These are phyloP conservation scores for Ornithoptera priamus DNA, from an alignment of 2,888 invertebrate genomes.

Conservation along the genomic window DNA sequence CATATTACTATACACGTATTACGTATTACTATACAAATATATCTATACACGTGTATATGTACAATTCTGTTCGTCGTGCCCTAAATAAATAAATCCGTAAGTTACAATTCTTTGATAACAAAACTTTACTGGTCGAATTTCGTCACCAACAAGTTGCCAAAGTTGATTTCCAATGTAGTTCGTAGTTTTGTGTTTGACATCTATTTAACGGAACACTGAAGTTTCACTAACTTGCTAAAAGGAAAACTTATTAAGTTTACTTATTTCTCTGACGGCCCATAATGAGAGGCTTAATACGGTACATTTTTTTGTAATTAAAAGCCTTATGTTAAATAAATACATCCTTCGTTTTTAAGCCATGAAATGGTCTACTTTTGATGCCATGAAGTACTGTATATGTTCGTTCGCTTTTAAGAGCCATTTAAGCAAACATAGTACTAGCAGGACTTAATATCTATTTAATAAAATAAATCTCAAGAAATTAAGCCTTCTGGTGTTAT, in stretches of 20 bases:
- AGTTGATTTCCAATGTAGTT: slow-evolving; percentile 19
- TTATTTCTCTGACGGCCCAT: background rate
- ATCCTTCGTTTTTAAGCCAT: background rate
- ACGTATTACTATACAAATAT: too few relatives aligned
- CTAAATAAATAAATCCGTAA: background rate
- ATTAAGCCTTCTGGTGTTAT: too few relatives aligned
- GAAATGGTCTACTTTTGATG: background rate
- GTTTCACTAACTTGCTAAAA: slow-evolving; percentile 1
- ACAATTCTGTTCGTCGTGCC: too few relatives aligned
- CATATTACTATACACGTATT: too few relatives aligned
- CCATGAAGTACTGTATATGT: too few relatives aligned
- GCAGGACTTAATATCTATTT: too few relatives aligned
- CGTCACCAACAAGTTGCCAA: slow-evolving; percentile 11
- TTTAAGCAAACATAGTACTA: too few relatives aligned
- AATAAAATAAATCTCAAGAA: too few relatives aligned
- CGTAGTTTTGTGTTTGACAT: slow-evolving; percentile 13
- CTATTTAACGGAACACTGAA: slow-evolving; percentile 14
- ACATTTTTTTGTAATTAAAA: background rate
- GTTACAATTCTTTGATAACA: slow-evolving; percentile 6
- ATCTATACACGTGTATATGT: too few relatives aligned
- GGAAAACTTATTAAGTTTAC: slow-evolving; percentile 8
- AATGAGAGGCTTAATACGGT: background rate
- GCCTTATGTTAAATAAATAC: background rate
- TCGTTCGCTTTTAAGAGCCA: too few relatives aligned
- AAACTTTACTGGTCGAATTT: slow-evolving; percentile 20